Base-by-base conservation (phyloP, 2,113 vertebrate species). In the Plectropomus leopardus region DNA sequence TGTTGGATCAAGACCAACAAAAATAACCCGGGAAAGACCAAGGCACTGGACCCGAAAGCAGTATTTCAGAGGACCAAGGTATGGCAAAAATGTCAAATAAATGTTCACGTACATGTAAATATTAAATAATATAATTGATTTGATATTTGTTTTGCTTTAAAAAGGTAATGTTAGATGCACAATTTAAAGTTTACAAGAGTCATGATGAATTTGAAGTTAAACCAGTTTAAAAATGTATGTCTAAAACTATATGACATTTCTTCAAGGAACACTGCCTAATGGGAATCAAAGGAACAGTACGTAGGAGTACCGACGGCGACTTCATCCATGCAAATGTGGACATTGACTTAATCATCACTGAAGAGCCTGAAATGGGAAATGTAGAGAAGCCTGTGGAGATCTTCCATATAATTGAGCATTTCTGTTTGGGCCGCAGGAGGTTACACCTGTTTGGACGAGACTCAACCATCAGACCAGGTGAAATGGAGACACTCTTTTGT, bases 1-100 rank as follows among this genome's bases (percentile, higher is more conserved):
- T 99, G 98, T 86, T 99, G 98, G 98, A 99, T 99, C 94, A 99
- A 99, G 93, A 99, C 98, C 2, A 99, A 99, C 89, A 99, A 99
- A 93, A 97, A 99, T 82, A 99, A 99, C 84, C 98, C 98, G 45
- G 98, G 98, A 4, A 99, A 99, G 87, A 99, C 98, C 13, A 99
- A 99, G 90, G 97, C 98, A 10, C 92, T 99, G 28, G 98, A 99
- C 80, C 97, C 97, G 40, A 99, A 99, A 90, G 98, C 98, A 42
- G 98, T 99, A 66, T 99, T 99, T 89, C 98, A 99, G 66, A 96
- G 98, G 89, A 99, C 98, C 66, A 99, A 99, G 96, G 98, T 99
- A 94, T 72, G 67, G 16, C 26, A 36, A 4, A 55, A 16, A 30
- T 58, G 9, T 71, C 10, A 67, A 63, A 68, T 65, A 30, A 26